Evolutionary conservation across 2,888 invertebrate genomes (phyloP).

Genomic region (Patella caerulea): DNA sequence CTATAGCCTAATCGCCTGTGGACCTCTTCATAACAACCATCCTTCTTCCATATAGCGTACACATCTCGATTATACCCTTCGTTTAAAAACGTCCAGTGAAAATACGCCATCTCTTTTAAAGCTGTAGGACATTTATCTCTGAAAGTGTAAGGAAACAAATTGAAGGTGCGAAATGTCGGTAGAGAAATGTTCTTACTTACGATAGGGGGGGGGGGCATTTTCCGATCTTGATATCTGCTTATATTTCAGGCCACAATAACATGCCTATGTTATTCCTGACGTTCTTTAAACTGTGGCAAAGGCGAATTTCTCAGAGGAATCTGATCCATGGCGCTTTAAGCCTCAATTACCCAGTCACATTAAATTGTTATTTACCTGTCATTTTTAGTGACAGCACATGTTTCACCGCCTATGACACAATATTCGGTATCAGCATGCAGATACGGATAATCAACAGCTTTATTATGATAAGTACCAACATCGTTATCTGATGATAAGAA

Average conservation of each 20-base stretch:
- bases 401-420: conserved; percentile 26
- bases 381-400: conserved; percentile 20
- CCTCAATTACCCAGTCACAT: background rate
- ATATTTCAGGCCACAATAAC: too few relatives aligned
- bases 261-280: too few relatives aligned
- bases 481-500: conserved; percentile 26
- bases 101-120: conserved; percentile 29
- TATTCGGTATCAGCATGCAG: conserved; percentile 21
- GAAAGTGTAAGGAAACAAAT: background rate
- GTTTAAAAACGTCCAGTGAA: conserved; percentile 39
- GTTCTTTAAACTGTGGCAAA: too few relatives aligned
- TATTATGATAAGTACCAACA: conserved; percentile 22
- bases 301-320: too few relatives aligned
- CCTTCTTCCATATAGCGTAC: conserved; percentile 26
- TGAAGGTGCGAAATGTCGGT: too few relatives aligned
- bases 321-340: too few relatives aligned
- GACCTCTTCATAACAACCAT: conserved; percentile 33
- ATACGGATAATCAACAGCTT: conserved; percentile 21
- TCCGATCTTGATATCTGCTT: too few relatives aligned
- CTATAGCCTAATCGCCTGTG: conserved; percentile 33
- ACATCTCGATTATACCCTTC: conserved; percentile 27
- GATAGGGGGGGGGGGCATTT: background rate
- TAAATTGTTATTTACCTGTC: conserved; percentile 17
- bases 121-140: conserved; percentile 35
- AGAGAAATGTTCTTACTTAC: background rate